Conservation (phyloP, 30 jellyfish, hydroid and myxozoan species). For the Phacellophora camtschatica region DNA sequence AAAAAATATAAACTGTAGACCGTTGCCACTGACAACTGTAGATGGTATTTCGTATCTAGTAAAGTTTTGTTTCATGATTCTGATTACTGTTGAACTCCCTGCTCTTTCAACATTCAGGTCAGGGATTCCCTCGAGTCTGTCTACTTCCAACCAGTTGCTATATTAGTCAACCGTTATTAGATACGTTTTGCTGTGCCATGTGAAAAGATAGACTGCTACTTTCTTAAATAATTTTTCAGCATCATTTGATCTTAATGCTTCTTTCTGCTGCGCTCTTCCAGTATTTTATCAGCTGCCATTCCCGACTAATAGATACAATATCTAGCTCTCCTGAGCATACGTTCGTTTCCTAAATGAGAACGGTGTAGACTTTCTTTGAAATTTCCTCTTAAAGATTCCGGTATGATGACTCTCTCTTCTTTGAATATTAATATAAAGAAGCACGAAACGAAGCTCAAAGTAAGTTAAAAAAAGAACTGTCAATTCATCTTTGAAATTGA, state of each 20-base stretch:
- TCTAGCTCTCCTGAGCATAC: conserved; percentile 25
- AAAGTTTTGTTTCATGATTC: not conserved
- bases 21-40: not conserved
- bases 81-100: conserved; percentile 10
- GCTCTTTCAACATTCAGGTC: not conserved
- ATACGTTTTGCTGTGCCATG: not conserved
- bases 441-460: too few relatives aligned
- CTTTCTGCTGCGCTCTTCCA: conserved; percentile 41
- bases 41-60: not conserved
- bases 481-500: not conserved
- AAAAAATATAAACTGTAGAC: conserved; percentile 18
- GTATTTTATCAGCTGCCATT: conserved; percentile 10
- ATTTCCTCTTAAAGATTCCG: not conserved
- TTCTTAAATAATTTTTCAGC: conserved; percentile 20
- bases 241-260: not conserved
- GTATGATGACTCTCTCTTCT: conserved; percentile 19
- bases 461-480: not conserved
- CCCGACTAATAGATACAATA: conserved; percentile 22
- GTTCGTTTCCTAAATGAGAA: conserved; percentile 27
- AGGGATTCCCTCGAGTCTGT: conserved; percentile 19
- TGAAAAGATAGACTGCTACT: conserved; percentile 14
- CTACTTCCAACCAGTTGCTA: conserved; percentile 33
- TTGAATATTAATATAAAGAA: not conserved
- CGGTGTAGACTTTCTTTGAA: conserved; percentile 1
- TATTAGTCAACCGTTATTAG: conserved; percentile 5